Base-by-base conservation (phyloP, 2,797 vertebrate species). In the Strix occidentalis region DNA sequence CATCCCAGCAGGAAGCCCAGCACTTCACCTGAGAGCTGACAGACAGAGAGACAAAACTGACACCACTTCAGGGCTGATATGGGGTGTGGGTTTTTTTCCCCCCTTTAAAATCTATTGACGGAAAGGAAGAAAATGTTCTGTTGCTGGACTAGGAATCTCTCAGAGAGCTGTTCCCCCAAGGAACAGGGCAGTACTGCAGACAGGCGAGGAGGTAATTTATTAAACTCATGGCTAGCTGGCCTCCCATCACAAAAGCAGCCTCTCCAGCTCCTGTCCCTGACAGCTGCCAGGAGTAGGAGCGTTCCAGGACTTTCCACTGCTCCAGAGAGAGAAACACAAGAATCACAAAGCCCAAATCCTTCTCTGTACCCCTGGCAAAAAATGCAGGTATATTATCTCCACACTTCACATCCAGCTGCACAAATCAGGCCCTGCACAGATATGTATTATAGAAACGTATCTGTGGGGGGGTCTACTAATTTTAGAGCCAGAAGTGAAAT, bases 1-100 rank as follows among this genome's bases (percentile, higher is more conserved):
- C 87, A 89, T 48, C 88, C 77, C 86, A 89, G 92, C 60, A 79
- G 93, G 92, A 84, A 90, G 86, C 66, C 58, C 4, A 75, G 23
- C 46, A 41, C 26, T 74, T 61, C 79, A 71, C 16, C 39, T 6
- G 2, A 43, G 86, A 81, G 50, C 84, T 90, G 87, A 80, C 75
- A 87, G 76, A 81, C 29, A 68, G 31, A 68, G 31, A 90, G 50
- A 89, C 77, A 92, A 92, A 84, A 89, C 81, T 58, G 58, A 84
- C 86, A 96, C 19, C 20, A 6, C 33, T 86, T 65, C 90, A 82
- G 25, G 7, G 61, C 35, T 76, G 53, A 84, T 50, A 63, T 3
- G 35, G 11, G 14, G 51, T 82, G 17, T 35, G 33, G 35, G 15
- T 1, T 60, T 1, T 29, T 25, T 20, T 13, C 10, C 9, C 3